phyloP scores from a whole-genome alignment of 2,888 invertebrate species.

The Lordiphosa andalusiaca region DNA sequence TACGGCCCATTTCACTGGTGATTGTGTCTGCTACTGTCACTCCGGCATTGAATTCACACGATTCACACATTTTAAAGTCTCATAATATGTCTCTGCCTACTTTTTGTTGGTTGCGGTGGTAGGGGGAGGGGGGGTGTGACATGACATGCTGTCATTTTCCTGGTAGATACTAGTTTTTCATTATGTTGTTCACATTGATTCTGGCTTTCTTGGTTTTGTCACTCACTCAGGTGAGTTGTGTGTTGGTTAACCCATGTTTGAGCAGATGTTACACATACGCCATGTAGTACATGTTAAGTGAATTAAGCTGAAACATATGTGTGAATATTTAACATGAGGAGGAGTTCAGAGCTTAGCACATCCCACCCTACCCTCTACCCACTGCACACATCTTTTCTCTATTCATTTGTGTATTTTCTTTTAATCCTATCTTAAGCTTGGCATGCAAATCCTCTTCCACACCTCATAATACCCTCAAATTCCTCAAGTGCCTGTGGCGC shows the following conservation, averaged over 20 bases:
- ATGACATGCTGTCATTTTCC: too few species aligned
- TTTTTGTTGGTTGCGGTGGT: too few species aligned
- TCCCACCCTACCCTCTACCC: too few species aligned
- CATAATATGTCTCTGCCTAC: slow-evolving; percentile 1
- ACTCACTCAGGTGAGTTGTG: too few species aligned
- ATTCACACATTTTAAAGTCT: slow-evolving; percentile 18
- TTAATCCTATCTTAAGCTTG: slow-evolving; percentile 4
- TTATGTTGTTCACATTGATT: slow-evolving; percentile 1
- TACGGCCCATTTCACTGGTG: too few species aligned
- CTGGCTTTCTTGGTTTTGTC: background rate
- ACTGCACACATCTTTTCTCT: slow-evolving; percentile 1
- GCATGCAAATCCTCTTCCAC: slow-evolving; percentile 6
- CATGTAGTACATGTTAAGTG: slow-evolving; percentile 20
- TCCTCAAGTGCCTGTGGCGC: slow-evolving; percentile 11
- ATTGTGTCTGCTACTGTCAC: too few species aligned
- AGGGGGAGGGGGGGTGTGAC: too few species aligned
- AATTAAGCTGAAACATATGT: slow-evolving; percentile 3
- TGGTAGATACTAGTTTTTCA: too few species aligned
- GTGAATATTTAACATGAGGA: background rate
- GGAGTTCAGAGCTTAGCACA: too few species aligned
- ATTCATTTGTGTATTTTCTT: background rate
- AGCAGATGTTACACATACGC: slow-evolving; percentile 30
- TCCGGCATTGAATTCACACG: background rate
- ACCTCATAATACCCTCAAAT: slow-evolving; percentile 10
- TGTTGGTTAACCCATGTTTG: slow-evolving; percentile 17